These are phyloP conservation scores for Columba livia DNA, from an alignment of 2,113 vertebrate genomes.

Conservation along the genomic window DNA sequence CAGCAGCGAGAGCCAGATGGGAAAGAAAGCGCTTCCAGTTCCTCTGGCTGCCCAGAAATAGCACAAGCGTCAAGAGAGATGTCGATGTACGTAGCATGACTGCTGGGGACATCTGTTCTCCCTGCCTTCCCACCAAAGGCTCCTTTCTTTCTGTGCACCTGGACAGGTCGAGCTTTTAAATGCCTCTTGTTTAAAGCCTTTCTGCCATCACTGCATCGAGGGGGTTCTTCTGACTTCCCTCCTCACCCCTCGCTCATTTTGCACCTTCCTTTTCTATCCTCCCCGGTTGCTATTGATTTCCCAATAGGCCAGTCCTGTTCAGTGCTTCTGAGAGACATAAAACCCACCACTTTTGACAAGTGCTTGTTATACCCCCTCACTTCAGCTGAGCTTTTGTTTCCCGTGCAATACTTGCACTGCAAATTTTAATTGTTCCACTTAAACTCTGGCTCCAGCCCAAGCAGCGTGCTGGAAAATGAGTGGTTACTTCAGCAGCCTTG, in stretches of 20 bases:
- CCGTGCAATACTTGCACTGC: background rate
- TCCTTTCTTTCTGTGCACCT: background rate
- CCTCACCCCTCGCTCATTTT: fast-evolving
- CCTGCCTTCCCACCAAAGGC: background rate
- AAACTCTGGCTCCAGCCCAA: background rate
- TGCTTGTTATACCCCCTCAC: background rate
- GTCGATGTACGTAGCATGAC: fast-evolving
- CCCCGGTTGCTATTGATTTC: background rate
- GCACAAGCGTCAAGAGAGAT: background rate
- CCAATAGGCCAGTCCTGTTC: background rate
- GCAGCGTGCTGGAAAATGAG: background rate
- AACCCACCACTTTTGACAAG: background rate
- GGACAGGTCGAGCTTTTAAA: background rate
- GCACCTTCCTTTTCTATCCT: background rate
- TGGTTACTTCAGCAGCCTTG: background rate
- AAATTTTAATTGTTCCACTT: background rate
- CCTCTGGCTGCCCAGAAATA: background rate
- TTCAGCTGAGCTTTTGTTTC: background rate
- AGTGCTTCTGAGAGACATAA: background rate
- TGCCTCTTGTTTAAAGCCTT: background rate
- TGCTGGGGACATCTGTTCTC: background rate
- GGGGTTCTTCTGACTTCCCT: background rate
- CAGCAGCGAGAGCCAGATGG: background rate
- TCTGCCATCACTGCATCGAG: background rate
- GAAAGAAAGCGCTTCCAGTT: background rate